Conservation (phyloP, 2,888 invertebrate genomes). For the Dinocampus coccinellae region DNA sequence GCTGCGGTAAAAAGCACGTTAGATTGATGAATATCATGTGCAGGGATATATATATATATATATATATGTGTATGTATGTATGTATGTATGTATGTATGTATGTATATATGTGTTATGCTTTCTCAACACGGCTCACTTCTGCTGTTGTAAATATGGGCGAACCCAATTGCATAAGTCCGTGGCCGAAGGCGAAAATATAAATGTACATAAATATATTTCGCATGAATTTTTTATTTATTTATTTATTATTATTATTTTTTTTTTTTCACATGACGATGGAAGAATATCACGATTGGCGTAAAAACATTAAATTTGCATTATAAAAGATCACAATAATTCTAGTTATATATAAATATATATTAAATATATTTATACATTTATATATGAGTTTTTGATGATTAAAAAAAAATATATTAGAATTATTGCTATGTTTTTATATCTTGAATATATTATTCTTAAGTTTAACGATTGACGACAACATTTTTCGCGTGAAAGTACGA, state of each 20-base stretch:
- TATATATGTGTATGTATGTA: too few relatives aligned
- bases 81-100: constrained; percentile 8
- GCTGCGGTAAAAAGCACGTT: not conserved
- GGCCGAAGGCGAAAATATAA: not conserved
- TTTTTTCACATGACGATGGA: constrained; percentile 8
- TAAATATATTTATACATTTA: not conserved
- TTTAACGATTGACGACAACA: constrained; percentile 41
- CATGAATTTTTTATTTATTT: too few relatives aligned
- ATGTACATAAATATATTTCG: constrained; percentile 4
- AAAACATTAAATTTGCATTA: not conserved
- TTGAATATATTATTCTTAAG: not conserved
- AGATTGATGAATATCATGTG: not conserved
- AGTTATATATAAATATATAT: not conserved
- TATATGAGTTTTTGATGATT: not conserved
- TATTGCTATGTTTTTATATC: constrained; percentile 24
- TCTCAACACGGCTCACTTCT: constrained; percentile 56
- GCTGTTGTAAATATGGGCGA: not conserved
- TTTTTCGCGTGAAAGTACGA: constrained; percentile 50
- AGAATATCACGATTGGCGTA: not conserved
- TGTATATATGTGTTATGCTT: constrained; percentile 59
- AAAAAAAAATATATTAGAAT: too few relatives aligned
- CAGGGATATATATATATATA: too few relatives aligned
- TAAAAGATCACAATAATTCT: not conserved
- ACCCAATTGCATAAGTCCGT: constrained; percentile 52
- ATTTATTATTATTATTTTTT: too few relatives aligned